Percentiles rank a stretch among this genome's conserved stretches.
Evolutionary conservation across 2,888 invertebrate species (phyloP).

Genomic region (Limnephilus marmoratus): DNA sequence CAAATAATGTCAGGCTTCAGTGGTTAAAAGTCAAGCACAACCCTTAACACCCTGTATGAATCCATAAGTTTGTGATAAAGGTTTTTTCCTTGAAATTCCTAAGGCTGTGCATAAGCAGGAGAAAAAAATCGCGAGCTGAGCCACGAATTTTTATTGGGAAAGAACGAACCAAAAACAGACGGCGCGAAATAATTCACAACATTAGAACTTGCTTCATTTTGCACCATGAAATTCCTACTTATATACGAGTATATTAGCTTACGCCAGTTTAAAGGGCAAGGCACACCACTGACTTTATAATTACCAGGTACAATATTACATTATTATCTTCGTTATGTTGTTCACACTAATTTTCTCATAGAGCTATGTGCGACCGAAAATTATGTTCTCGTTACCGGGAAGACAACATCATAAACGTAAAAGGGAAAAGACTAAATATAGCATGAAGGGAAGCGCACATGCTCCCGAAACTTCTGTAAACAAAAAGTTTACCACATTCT

Average conservation of each 20-base stretch:
- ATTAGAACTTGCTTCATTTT: not conserved
- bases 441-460: not conserved
- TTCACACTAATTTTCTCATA: not conserved
- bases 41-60: too few relatives aligned
- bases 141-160: too few relatives aligned
- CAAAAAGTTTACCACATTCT: not conserved
- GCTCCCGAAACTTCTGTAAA: not conserved
- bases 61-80: too few relatives aligned
- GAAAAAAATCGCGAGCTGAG: too few relatives aligned
- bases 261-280: not conserved
- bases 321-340: not conserved
- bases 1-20: too few relatives aligned
- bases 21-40: too few relatives aligned
- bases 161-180: too few relatives aligned
- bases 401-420: not conserved
- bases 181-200: too few relatives aligned
- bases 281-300: not conserved
- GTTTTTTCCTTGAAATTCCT: too few relatives aligned
- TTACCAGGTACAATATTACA: not conserved
- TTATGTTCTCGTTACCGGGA: not conserved
- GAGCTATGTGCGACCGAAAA: not conserved
- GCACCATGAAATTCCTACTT: not conserved
- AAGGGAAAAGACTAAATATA: not conserved
- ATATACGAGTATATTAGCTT: not conserved
- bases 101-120: too few relatives aligned